These are phyloP conservation scores for Grus americana DNA, from an alignment of 2,113 vertebrate species.

Conservation along the genomic window DNA sequence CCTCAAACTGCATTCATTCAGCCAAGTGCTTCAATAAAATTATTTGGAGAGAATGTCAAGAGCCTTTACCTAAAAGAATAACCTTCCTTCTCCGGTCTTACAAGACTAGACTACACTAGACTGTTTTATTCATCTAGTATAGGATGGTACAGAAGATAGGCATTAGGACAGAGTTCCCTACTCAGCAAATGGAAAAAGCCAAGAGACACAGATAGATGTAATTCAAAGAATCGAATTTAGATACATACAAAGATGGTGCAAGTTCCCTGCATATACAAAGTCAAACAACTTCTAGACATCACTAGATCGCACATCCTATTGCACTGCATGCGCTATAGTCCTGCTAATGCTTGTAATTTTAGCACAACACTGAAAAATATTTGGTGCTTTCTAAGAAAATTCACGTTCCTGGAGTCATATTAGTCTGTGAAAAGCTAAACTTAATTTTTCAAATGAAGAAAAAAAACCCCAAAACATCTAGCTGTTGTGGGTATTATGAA, in stretches of 20 bases:
- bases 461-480: background rate
- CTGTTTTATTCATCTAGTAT: background rate
- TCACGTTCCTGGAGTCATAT: background rate
- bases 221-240: background rate
- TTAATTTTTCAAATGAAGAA: background rate
- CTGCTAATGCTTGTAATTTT: background rate
- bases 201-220: background rate
- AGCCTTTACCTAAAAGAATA: background rate
- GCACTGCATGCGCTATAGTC: background rate
- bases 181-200: background rate
- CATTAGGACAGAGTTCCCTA: background rate
- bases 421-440: background rate
- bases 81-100: background rate
- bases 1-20: background rate
- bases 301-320: background rate
- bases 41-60: background rate
- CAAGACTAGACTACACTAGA: background rate
- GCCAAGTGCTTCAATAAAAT: background rate
- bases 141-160: background rate
- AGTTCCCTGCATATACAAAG: background rate
- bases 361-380: background rate
- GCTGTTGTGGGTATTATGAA: background rate
- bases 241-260: background rate
- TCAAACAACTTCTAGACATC: background rate
- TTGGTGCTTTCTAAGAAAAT: background rate